Evolutionary conservation across 64 coral and sea anemone genomes (phyloP).

Genomic region (Actinia tenebrosa): DNA sequence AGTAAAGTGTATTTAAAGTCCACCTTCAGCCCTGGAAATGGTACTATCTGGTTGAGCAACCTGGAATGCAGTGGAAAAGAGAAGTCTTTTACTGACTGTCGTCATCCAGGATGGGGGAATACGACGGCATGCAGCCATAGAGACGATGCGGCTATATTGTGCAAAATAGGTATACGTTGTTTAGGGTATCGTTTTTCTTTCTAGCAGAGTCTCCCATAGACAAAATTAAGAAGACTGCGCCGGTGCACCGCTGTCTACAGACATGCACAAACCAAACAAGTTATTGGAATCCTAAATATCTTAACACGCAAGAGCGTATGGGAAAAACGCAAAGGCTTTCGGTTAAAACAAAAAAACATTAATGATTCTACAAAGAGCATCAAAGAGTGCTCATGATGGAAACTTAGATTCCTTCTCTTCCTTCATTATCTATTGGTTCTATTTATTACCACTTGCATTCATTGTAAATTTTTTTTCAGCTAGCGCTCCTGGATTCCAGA

Average conservation of each 20-base stretch:
- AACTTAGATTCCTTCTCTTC: too few species aligned
- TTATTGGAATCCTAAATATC: too few species aligned
- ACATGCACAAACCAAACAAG: too few species aligned
- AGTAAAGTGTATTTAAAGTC: background rate
- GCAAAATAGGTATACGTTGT: conserved; percentile 5
- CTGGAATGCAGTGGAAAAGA: conserved; percentile 6
- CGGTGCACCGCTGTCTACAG: too few species aligned
- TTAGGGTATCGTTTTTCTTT: background rate
- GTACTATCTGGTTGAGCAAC: conserved; percentile 10
- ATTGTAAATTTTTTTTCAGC: background rate
- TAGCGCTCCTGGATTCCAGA: background rate
- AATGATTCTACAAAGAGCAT: too few species aligned
- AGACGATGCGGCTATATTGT: background rate
- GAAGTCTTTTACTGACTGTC: background rate
- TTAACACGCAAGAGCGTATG: too few species aligned
- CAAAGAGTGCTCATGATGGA: too few species aligned
- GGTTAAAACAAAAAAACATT: too few species aligned
- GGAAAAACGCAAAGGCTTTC: too few species aligned
- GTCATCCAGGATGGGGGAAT: conserved; percentile 9
- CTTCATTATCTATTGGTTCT: too few species aligned
- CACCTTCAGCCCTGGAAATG: background rate
- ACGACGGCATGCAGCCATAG: background rate
- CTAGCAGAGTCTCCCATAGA: too few species aligned
- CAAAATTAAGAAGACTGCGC: background rate
- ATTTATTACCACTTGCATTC: background rate